phyloP scores from a whole-genome alignment of 2,888 invertebrate species.

The Antheraea yamamai region DNA sequence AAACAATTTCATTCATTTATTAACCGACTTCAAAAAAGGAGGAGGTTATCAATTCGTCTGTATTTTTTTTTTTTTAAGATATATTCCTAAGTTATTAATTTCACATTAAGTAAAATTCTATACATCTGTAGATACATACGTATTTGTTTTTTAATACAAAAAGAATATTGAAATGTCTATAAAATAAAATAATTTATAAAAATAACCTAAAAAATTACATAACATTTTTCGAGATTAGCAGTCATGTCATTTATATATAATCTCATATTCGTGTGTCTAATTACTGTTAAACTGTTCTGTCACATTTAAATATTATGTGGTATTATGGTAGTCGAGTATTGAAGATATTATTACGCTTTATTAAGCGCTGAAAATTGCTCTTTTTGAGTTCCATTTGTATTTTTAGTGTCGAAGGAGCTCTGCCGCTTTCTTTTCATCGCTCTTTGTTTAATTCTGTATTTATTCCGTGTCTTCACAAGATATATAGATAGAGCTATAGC shows the following conservation, averaged over 20 bases:
- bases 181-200: slow-evolving; percentile 20
- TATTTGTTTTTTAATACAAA: not conserved
- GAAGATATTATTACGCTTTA: slow-evolving; percentile 41
- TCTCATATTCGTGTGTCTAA: not conserved
- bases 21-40: too few species aligned
- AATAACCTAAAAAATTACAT: slow-evolving; percentile 8
- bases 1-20: too few species aligned
- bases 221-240: slow-evolving; percentile 7
- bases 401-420: slow-evolving; percentile 54
- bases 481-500: slow-evolving; percentile 56
- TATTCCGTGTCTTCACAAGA: slow-evolving; percentile 58
- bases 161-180: not conserved
- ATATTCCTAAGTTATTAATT: not conserved
- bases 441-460: slow-evolving; percentile 55
- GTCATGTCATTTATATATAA: not conserved
- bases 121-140: not conserved
- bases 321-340: not conserved
- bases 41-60: too few species aligned
- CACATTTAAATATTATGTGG: not conserved
- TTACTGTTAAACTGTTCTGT: not conserved
- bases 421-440: slow-evolving; percentile 66
- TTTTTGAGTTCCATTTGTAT: slow-evolving; percentile 53
- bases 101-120: not conserved
- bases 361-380: slow-evolving; percentile 67
- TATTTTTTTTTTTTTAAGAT: too few species aligned